phyloP scores from a whole-genome alignment of 2,797 vertebrate genomes.

The Macroramphosus scolopax region DNA sequence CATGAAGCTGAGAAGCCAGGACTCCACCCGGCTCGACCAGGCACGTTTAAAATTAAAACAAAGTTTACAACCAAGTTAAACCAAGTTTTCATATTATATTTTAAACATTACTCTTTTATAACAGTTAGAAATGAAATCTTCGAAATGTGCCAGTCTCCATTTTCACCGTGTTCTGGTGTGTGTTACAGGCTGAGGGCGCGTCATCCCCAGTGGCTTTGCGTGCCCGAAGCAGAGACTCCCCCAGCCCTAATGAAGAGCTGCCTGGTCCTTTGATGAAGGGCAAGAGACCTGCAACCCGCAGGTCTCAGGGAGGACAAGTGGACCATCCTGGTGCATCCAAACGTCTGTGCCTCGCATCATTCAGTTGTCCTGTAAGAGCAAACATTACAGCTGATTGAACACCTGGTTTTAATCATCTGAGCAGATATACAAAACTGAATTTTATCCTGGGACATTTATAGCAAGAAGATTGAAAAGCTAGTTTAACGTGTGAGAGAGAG shows the following conservation, averaged over 20 bases:
- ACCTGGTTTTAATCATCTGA: no score
- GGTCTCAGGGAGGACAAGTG: slow-evolving; percentile 85
- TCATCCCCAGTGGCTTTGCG: slow-evolving; percentile 70
- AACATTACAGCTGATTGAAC: no score
- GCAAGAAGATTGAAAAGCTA: no score
- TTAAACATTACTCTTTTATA: neutral
- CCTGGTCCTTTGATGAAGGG: slow-evolving; percentile 74
- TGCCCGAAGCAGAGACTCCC: slow-evolving; percentile 82
- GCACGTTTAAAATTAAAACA: no score
- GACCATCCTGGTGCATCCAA: slow-evolving; percentile 77
- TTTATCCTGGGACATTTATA: no score
- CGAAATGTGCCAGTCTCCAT: neutral
- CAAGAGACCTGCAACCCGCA: slow-evolving; percentile 84
- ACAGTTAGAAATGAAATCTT: neutral
- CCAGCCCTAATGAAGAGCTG: slow-evolving; percentile 83
- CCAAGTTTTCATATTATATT: no score
- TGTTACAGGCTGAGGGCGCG: slow-evolving; percentile 78
- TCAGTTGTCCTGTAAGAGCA: slow-evolving; percentile 82
- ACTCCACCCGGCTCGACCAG: slow-evolving; percentile 73
- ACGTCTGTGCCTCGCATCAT: slow-evolving; percentile 83
- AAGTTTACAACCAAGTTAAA: no score
- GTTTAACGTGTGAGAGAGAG: no score
- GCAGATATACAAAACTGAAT: no score
- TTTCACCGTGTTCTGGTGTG: slow-evolving; percentile 5
- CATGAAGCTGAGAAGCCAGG: slow-evolving; percentile 92